These are phyloP conservation scores for Aleiodes sp. DNA, from an alignment of 1,140 invertebrate species.

Conservation along the genomic window DNA sequence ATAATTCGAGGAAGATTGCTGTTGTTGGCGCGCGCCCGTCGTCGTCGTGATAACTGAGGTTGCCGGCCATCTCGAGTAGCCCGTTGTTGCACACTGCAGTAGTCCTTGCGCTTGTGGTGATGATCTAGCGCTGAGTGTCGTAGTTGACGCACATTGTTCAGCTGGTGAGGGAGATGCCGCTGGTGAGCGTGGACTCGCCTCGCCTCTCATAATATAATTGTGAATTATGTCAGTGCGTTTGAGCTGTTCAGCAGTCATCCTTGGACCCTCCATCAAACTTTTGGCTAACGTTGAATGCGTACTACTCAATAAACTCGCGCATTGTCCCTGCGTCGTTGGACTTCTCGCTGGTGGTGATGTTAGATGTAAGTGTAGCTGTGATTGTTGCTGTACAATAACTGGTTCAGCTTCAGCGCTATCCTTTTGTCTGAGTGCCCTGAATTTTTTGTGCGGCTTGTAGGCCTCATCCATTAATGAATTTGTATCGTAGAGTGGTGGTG, in stretches of 20 bases:
- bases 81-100: conserved; percentile 56
- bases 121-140: conserved; percentile 54
- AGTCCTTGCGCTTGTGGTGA: conserved; percentile 53
- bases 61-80: conserved; percentile 57
- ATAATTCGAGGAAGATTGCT: conserved; percentile 57
- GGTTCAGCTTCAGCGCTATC: conserved; percentile 81
- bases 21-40: conserved; percentile 54
- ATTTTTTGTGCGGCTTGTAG: conserved; percentile 95
- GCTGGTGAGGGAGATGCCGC: conserved; percentile 66
- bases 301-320: conserved; percentile 72
- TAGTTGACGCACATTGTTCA: conserved; percentile 63
- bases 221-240: conserved; percentile 90
- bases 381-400: conserved; percentile 55
- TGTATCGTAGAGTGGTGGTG: conserved; percentile 88
- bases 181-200: conserved; percentile 67
- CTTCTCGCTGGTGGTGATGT: conserved; percentile 57
- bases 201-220: conserved; percentile 85
- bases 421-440: conserved; percentile 82
- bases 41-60: conserved; percentile 64
- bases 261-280: conserved; percentile 86
- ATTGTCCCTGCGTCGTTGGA: conserved; percentile 41
- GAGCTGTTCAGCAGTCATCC: conserved; percentile 88
- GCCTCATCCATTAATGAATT: conserved; percentile 93
- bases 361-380: conserved; percentile 66
- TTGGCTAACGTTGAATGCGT: conserved; percentile 88